Percentiles rank a stretch among this genome's conserved stretches.
Conservation (phyloP, 2,888 invertebrate genomes). For the Platycnemis pennipes region DNA sequence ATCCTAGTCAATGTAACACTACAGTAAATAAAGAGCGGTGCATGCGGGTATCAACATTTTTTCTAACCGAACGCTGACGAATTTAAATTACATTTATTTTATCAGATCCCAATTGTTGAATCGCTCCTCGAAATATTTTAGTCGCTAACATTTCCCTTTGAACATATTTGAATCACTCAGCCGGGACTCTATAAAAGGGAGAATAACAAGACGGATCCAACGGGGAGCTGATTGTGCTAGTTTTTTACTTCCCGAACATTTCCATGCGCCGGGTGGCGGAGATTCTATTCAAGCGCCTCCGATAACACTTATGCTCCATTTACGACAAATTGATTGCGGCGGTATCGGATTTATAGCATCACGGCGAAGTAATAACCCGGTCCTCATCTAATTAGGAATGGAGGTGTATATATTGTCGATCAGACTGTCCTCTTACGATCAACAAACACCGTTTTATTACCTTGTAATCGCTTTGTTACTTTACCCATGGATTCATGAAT, state of each 20-base stretch:
- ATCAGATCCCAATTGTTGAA: no score
- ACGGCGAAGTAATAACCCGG: not conserved
- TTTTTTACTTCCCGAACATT: not conserved
- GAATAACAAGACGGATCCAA: no score
- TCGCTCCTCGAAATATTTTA: no score
- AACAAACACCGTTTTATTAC: slow-evolving; percentile 23
- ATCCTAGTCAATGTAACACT: no score
- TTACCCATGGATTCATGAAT: not conserved
- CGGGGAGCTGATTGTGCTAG: no score
- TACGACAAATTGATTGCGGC: slow-evolving; percentile 11
- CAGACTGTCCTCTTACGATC: slow-evolving; percentile 12
- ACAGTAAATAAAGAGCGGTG: no score
- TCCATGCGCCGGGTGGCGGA: not conserved
- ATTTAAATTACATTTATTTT: no score
- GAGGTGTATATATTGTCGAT: slow-evolving; percentile 24
- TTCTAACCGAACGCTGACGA: no score
- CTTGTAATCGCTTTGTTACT: not conserved
- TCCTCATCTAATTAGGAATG: not conserved
- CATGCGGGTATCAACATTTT: no score
- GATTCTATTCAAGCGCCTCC: not conserved
- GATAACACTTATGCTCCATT: not conserved
- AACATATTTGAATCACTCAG: no score
- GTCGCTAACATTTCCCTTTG: no score
- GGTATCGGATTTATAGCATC: not conserved
- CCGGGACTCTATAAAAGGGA: no score